Base-by-base conservation (phyloP, 2,113 vertebrate genomes). In the Orycteropus afer region DNA sequence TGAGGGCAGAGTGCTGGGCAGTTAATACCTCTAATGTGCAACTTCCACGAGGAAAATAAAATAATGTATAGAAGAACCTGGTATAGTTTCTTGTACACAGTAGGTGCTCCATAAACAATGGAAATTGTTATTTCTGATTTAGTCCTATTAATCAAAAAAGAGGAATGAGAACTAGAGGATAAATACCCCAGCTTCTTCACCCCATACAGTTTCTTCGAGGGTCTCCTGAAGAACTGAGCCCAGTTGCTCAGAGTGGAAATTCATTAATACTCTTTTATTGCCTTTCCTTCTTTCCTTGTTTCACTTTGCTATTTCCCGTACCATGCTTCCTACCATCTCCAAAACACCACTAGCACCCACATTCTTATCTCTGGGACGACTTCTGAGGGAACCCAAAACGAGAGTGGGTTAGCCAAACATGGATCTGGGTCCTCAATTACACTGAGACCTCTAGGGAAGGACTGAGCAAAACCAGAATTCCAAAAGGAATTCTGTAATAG, bases 41-140 rank as follows among this genome's bases (percentile, higher is more conserved):
- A 22, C 45, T 40, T 80, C 47, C 76, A n/a, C 17, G n/a, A n/a
- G n/a, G n/a, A n/a, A n/a, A 89, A 85, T 74, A 95, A 92, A 89
- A 69, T 34, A 85, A 90, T 32, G 89, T 4, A 40, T 20, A 80
- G 22, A 69, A n/a, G 61, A 87, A 45, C 77, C 13, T 45, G 37
- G 3, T 61, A 76, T 34, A 69, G 77, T 94, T 84, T 32, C 77
- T 67, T n/a, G 20, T 49, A 90, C 40, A 55, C 13, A 51, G 22
- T 45, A 96, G 49, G 7, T 40, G 12, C 40, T 86, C 71, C 34
- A 73, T 69, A 87, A 86, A 79, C 42, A 65, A 85, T 8, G 9
- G 22, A 65, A 91, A 83, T 27, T 51, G 37, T 63, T 45, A 69
- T 89, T 84, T 89, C 69, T 71, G 51, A 80, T 40, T 92, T 47